These are phyloP conservation scores for Nineta flava DNA, from an alignment of 2,888 invertebrate genomes.

Conservation along the genomic window DNA sequence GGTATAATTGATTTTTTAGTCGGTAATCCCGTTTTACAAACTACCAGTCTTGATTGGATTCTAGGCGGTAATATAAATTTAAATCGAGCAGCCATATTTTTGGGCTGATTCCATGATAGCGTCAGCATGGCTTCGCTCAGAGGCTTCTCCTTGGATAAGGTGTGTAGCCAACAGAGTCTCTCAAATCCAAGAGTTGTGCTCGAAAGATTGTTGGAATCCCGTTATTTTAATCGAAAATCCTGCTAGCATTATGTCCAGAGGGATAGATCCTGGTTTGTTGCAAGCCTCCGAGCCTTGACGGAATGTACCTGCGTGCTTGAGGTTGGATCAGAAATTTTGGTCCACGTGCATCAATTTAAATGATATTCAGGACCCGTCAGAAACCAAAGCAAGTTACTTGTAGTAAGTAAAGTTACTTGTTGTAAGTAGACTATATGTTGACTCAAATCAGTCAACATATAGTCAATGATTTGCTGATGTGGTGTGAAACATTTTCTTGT, in stretches of 20 bases:
- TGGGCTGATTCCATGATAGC: not conserved
- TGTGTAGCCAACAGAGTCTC: conserved; percentile 1
- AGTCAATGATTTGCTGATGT: not conserved
- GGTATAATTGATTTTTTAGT: too few species aligned
- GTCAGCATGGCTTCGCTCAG: not conserved
- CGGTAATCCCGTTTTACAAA: too few species aligned
- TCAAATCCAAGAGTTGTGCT: not conserved
- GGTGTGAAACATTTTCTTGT: too few species aligned
- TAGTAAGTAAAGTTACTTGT: too few species aligned
- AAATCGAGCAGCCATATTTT: not conserved
- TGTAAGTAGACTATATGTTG: too few species aligned
- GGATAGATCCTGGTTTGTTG: not conserved
- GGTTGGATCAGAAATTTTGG: not conserved
- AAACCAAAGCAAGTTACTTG: not conserved
- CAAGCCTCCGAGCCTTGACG: not conserved
- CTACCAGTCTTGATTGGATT: too few species aligned
- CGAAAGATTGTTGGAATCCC: not conserved
- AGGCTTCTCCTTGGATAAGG: not conserved
- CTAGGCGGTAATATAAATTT: too few species aligned
- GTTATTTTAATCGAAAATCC: not conserved
- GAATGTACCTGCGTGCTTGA: not conserved
- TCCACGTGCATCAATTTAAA: not conserved
- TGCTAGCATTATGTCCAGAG: not conserved
- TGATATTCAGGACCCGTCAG: not conserved
- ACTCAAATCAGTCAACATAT: not conserved